These are phyloP conservation scores for Parapsyche elsis DNA, from an alignment of 1,140 invertebrate genomes.

Conservation along the genomic window DNA sequence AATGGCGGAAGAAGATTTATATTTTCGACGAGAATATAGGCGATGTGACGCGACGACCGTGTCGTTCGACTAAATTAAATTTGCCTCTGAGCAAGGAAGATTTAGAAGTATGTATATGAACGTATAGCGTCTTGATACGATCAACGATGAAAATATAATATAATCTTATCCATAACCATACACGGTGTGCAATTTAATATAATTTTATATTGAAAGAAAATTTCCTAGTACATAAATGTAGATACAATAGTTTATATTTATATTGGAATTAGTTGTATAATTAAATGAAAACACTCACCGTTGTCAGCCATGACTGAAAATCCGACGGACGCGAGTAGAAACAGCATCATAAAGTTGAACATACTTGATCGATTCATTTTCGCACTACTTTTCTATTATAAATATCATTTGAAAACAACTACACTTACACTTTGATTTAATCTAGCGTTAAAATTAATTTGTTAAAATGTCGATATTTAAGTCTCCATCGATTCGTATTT, in stretches of 20 bases:
- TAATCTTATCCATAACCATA: not conserved
- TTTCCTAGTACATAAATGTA: not conserved
- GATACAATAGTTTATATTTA: too few species aligned
- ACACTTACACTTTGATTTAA: not conserved
- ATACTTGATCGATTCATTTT: slow-evolving; percentile 4
- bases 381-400: not conserved
- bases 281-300: slow-evolving; percentile 15
- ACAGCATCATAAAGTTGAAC: slow-evolving; percentile 18
- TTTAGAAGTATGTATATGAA: not conserved
- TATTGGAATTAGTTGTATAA: not conserved
- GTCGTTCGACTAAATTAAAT: not conserved
- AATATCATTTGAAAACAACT: slow-evolving; percentile 1
- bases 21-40: too few species aligned
- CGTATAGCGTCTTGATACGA: too few species aligned
- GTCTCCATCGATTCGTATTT: not conserved
- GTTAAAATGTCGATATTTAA: not conserved
- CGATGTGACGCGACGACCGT: too few species aligned
- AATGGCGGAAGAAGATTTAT: too few species aligned
- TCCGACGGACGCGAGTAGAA: not conserved
- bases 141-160: not conserved
- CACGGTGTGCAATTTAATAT: not conserved
- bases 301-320: not conserved
- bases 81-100: not conserved
- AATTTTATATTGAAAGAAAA: not conserved
- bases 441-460: not conserved